Evolutionary conservation across 2,113 vertebrate genomes (phyloP).

Genomic region (Cyanoramphus novaezelandiae): DNA sequence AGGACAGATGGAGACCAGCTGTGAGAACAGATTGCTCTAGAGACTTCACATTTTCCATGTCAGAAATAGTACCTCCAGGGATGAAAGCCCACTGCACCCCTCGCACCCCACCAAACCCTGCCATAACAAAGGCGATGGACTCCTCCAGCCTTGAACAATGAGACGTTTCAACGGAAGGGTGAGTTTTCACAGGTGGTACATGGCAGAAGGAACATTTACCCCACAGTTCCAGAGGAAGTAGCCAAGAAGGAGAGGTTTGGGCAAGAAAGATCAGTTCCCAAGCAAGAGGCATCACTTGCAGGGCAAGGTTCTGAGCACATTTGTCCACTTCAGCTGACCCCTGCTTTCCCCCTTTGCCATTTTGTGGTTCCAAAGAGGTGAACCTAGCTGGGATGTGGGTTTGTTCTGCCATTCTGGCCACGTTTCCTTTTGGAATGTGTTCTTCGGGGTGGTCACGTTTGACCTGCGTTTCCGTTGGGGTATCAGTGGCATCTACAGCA

Average conservation of each 20-base stretch:
- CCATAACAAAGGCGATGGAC: background rate
- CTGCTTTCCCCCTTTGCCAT: background rate
- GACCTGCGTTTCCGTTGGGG: conserved; percentile 43
- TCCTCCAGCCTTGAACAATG: background rate
- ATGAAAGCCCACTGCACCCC: background rate
- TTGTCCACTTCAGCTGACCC: background rate
- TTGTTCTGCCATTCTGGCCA: background rate
- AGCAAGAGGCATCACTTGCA: background rate
- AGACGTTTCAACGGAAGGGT: background rate
- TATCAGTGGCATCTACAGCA: background rate
- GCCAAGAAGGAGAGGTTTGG: background rate
- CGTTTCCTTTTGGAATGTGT: background rate
- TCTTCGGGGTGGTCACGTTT: conserved; percentile 14
- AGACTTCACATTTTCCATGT: background rate
- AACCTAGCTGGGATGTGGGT: background rate
- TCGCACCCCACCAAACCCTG: background rate
- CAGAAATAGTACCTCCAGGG: background rate
- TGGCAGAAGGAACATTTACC: background rate
- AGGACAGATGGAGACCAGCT: fast-evolving
- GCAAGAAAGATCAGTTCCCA: background rate
- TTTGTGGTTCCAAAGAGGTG: background rate
- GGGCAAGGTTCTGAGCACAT: background rate
- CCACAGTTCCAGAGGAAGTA: background rate
- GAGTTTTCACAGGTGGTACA: background rate
- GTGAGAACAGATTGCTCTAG: background rate